These are phyloP conservation scores for Frankliniella fusca DNA, from an alignment of 2,888 invertebrate genomes.

Conservation along the genomic window DNA sequence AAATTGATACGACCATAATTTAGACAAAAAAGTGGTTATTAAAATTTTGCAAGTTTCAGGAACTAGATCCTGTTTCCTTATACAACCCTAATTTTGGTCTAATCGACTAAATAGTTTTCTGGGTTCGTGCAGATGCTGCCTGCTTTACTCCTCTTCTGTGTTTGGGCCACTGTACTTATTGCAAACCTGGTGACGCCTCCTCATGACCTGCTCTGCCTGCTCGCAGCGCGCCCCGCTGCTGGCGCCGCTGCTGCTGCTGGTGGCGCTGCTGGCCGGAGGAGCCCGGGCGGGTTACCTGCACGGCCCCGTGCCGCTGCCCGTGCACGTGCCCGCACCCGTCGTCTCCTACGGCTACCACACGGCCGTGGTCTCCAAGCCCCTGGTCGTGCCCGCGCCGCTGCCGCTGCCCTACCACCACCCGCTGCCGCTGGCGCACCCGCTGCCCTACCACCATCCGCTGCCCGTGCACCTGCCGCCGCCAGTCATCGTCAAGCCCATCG, in stretches of 20 bases:
- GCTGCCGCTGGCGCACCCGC: not conserved
- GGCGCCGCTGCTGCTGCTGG: not conserved
- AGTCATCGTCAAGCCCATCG: not conserved
- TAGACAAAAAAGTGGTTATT: no score
- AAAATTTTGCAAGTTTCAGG: no score
- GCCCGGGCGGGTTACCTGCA: constrained; percentile 3
- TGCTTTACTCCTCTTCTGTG: no score
- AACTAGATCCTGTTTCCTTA: no score
- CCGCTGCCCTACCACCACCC: not conserved
- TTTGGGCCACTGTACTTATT: no score
- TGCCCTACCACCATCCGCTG: not conserved
- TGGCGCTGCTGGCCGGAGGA: not conserved
- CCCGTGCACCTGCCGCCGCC: not conserved
- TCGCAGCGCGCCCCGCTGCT: not conserved
- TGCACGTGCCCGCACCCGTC: not conserved
- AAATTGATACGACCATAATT: no score
- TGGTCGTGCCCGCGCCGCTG: not conserved
- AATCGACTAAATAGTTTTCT: no score
- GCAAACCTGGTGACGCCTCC: not conserved
- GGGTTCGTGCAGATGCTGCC: no score
- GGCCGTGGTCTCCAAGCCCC: constrained; percentile 8
- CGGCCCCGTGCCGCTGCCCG: not conserved
- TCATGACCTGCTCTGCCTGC: no score
- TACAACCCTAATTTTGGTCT: no score
- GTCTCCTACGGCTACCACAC: constrained; percentile 16